These are phyloP conservation scores for Drosophila colorata DNA, from an alignment of 2,888 invertebrate genomes.

Conservation along the genomic window DNA sequence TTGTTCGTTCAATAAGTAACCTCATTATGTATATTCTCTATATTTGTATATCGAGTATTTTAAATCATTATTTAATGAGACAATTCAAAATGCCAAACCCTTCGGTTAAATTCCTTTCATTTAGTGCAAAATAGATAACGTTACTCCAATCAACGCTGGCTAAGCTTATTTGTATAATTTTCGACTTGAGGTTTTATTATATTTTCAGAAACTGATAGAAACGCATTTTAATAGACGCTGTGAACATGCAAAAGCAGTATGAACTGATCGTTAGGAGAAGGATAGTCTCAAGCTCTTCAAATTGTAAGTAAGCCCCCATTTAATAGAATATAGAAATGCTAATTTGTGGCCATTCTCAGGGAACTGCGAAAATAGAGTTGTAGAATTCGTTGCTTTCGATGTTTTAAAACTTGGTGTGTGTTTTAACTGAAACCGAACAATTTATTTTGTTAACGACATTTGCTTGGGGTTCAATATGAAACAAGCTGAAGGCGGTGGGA, in stretches of 20 bases:
- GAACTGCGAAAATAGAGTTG: constrained; percentile 14
- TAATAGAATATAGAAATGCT: neutral
- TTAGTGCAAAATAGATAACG: constrained; percentile 55
- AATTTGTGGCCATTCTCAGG: neutral
- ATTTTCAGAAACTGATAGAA: constrained; percentile 1
- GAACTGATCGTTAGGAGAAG: neutral
- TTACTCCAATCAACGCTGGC: constrained; percentile 7
- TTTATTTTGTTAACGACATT: constrained; percentile 35
- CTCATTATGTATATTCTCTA: constrained; percentile 20
- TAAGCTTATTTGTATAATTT: constrained; percentile 1
- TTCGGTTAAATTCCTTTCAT: constrained; percentile 25
- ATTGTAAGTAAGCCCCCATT: neutral
- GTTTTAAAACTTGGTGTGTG: constrained; percentile 58
- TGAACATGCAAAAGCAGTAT: neutral
- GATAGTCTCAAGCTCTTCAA: constrained; percentile 1
- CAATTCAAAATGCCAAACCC: constrained; percentile 43
- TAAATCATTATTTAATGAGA: constrained; percentile 30
- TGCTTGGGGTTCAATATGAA: constrained; percentile 52
- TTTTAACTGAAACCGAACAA: constrained; percentile 69
- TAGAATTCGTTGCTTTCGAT: constrained; percentile 54
- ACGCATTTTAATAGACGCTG: neutral
- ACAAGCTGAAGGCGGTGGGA: constrained; percentile 76
- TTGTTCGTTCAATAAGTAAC: constrained; percentile 8
- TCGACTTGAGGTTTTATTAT: neutral
- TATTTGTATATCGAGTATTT: constrained; percentile 50